Evolutionary conservation across 2,888 invertebrate genomes (phyloP).

Genomic region (Lithodes maja): DNA sequence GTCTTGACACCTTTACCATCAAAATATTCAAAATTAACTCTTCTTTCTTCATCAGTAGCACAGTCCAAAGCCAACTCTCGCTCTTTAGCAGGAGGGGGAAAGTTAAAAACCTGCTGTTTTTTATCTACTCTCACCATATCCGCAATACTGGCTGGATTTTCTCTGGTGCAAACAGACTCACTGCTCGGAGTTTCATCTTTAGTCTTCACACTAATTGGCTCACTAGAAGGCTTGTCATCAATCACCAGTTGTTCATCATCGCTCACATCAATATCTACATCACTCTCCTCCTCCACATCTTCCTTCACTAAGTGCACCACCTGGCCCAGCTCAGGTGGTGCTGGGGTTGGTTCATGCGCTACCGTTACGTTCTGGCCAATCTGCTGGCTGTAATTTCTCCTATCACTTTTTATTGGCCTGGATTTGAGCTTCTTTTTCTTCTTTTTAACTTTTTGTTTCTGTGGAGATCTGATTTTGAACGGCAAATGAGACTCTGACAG

Average conservation of each 20-base stretch:
- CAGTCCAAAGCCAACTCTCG: constrained; percentile 74
- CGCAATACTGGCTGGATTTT: constrained; percentile 4
- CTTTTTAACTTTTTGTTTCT: constrained; percentile 44
- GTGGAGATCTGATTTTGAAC: constrained; percentile 44
- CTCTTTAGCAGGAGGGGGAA: constrained; percentile 77
- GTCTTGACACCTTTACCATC: constrained; percentile 78
- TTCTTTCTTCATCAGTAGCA: constrained; percentile 78
- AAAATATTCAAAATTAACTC: constrained; percentile 79
- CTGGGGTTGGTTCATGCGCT: background rate
- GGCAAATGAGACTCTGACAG: constrained; percentile 10
- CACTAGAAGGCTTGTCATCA: constrained; percentile 41
- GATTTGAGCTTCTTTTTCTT: constrained; percentile 41
- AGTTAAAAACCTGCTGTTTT: constrained; percentile 72
- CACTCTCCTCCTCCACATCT: constrained; percentile 61
- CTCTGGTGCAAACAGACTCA: constrained; percentile 33
- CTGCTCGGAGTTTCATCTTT: constrained; percentile 19
- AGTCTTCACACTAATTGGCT: constrained; percentile 29
- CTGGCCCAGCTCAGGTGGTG: constrained; percentile 42
- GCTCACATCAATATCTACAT: constrained; percentile 67
- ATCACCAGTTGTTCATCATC: constrained; percentile 61
- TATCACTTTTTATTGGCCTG: background rate
- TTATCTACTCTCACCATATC: constrained; percentile 40
- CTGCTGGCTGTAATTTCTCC: background rate
- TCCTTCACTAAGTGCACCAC: constrained; percentile 64
- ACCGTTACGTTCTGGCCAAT: background rate